A percentile compares a stretch with the other conserved stretches of the same genome.
These are phyloP conservation scores for Brachypteracias leptosomus DNA, from an alignment of 2,113 vertebrate genomes.

Conservation along the genomic window DNA sequence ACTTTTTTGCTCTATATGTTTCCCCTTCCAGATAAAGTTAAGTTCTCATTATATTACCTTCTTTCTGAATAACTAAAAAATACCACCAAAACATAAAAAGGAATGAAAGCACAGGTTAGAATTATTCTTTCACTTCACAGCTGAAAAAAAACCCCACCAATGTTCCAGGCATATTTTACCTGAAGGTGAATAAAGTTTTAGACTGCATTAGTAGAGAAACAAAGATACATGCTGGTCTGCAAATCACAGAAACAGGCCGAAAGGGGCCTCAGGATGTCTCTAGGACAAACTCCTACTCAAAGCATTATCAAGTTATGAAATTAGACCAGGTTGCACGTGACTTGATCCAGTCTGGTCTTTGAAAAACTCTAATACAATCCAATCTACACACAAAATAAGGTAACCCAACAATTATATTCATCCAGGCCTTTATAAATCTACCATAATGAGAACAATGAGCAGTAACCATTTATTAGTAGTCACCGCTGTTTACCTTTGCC, in stretches of 20 bases:
- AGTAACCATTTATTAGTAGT: not conserved
- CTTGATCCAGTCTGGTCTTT: not conserved
- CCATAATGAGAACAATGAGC: constrained; percentile 31
- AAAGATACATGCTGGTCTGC: not conserved
- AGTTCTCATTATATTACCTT: no score
- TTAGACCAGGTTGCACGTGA: not conserved
- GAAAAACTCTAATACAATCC: not conserved
- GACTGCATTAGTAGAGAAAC: not conserved
- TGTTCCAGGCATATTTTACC: not conserved
- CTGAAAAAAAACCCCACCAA: not conserved
- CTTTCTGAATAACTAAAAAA: not conserved
- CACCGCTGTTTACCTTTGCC: not conserved
- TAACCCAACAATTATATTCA: constrained; percentile 17
- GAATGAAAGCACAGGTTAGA: not conserved
- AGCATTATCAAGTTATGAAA: not conserved
- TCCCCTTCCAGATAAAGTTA: no score
- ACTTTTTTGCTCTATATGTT: not conserved
- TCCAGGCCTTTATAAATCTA: constrained; percentile 9
- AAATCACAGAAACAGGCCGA: not conserved
- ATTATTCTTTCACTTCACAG: not conserved
- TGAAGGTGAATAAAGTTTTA: not conserved
- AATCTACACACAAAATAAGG: not conserved
- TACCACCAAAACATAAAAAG: not conserved
- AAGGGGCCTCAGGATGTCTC: not conserved
- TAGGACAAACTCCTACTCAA: not conserved